Evolutionary conservation across 1,140 invertebrate species (phyloP).

Genomic region (Ceratosolen solmsi): DNA sequence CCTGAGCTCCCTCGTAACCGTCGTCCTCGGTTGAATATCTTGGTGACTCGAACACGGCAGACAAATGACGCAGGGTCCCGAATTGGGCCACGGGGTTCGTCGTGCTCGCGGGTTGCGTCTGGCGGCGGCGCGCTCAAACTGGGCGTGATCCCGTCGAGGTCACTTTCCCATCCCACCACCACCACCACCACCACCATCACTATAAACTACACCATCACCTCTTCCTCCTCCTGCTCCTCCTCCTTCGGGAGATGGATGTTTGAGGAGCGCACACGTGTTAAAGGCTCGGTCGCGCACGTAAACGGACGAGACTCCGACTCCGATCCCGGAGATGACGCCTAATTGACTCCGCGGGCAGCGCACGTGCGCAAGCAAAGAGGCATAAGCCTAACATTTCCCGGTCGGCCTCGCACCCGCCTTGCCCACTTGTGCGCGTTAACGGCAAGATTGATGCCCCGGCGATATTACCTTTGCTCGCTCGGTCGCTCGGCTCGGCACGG

Average conservation of each 20-base stretch:
- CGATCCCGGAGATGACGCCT: not conserved
- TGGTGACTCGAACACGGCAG: no score
- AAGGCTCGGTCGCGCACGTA: not conserved
- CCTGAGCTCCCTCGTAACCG: no score
- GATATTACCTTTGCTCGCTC: not conserved
- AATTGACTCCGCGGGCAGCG: constrained; percentile 12
- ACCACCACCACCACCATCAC: not conserved
- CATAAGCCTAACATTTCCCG: not conserved
- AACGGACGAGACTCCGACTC: no score
- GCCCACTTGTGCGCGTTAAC: not conserved
- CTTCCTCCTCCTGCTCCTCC: not conserved
- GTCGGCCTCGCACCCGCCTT: not conserved
- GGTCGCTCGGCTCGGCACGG: no score
- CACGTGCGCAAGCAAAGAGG: not conserved
- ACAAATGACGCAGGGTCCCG: no score
- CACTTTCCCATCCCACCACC: not conserved
- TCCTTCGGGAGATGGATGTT: not conserved
- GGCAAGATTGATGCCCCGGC: constrained; percentile 25
- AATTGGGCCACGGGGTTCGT: not conserved
- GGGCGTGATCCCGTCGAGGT: constrained; percentile 14
- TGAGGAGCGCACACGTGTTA: not conserved
- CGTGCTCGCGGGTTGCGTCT: not conserved
- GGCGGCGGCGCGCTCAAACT: constrained; percentile 23
- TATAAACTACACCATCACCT: not conserved
- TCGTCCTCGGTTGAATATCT: no score